Base-by-base conservation (phyloP, 2,113 vertebrate species). In the Neogale vison region DNA sequence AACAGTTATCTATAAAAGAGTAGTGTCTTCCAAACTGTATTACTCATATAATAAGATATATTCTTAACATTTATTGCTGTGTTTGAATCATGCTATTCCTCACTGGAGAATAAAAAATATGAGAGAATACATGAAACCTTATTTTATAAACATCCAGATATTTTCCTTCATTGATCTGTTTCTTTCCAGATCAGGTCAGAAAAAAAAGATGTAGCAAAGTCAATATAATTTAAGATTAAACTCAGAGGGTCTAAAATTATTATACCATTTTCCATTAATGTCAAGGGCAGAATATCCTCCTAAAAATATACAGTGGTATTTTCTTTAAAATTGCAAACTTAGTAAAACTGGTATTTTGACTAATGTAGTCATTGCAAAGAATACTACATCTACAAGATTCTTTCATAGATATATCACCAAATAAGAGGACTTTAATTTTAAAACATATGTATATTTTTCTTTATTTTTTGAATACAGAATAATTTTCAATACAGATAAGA, bases 301-400 rank as follows among this genome's bases (percentile, higher is more conserved):
- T 77, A 84, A 90, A 93, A 85, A 36, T 52, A 61, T 67, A 72
- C 9, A 89, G 0, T 17, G 8, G 42, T 77, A 95, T 90, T 97
- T 82, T 93, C 50, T 96, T 98, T 97, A 97, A 98, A 97, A 95
- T 8, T 72, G 29, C 97, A 61, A 26, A 72, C 17, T 97, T 93
- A 87, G 93, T 74, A 90, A 95, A 80, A 92, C 77, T 98, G 93
- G 63, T 29, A 98, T 72, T 81, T 42, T 94, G 74, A 96, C 3
- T 93, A 97, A 98, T 97, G 96, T 61, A 91, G 88, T 34, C 34
- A 95, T 45, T 80, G 26, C 61, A 94, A 98, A 94, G 42, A 89
- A 95, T 82, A 47, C 31, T 96, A 96, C 97, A 97, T 88, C 15
- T 69, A 50, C 85, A n/a, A 93, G 59, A 83, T 1, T 74, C 52